Evolutionary conservation across 1,140 invertebrate genomes (phyloP), one percentile per base, ranked within the genome.

Genomic region (Brachionus manjavacas): DNA sequence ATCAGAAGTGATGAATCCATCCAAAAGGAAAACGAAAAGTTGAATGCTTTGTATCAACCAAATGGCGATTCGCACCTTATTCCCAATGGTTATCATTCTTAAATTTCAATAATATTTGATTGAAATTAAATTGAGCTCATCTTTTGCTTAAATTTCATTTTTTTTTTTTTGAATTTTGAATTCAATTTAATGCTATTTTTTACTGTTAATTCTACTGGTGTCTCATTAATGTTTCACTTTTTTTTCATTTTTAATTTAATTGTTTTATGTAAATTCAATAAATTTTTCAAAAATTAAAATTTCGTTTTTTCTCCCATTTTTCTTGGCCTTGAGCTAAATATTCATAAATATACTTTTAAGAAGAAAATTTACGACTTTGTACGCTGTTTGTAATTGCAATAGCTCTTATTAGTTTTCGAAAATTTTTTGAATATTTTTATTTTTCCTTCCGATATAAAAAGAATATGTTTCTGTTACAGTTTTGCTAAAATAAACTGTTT

Each of bases 11-110:
- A 43, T 64, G 41, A 76, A 12, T 46, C 72, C 3, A 20, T 68
- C 1, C 20, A 64, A 23, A 81, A 81, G 14, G 79, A 41, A 46
- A 64, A 60, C n/a, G 79, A 81, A 3, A 81, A 81, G 28, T n/a
- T 81, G 20, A 81, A 81, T 81, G 25, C 25, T 14, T 16, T 76
- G 20, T 76, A 76, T 76, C 25, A 28, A 20, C 31, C 72, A 49
- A 76, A 76, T 46, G 72, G 72, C 14, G 72, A 76, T 49, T 25
- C 72, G 23, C 72, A 76, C 52, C 46, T 76, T 4, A 3, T 76
- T 14, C 9, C 25, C 46, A 76, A 76, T 76, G 72, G 25, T 14
- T 76, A 49, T 49, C 25, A 76, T 76, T 20, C 41, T 43, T 76
- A 76, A 76, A 4, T 60, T 46, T 46, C 14, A 35, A 12, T 46